Evolutionary conservation across 2,888 invertebrate genomes (phyloP).

Genomic region (Cybosia mesomella): DNA sequence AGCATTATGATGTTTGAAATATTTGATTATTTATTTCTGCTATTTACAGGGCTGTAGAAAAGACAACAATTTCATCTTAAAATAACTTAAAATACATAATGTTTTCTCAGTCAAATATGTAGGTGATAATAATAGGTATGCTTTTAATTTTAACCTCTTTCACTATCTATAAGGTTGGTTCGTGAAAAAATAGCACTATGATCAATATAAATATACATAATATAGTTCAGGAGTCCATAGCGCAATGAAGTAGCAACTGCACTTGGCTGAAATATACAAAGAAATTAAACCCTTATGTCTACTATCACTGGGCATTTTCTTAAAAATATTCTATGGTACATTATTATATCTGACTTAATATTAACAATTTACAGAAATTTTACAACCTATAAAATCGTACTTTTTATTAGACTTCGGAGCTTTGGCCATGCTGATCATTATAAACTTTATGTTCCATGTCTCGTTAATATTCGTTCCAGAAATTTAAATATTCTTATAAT

Average conservation of each 20-base stretch:
- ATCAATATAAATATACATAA: slow-evolving; percentile 66
- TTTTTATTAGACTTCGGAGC: slow-evolving; percentile 78
- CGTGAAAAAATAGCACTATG: slow-evolving; percentile 80
- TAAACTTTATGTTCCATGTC: slow-evolving; percentile 54
- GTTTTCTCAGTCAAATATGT: slow-evolving; percentile 78
- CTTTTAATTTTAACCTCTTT: slow-evolving; percentile 58
- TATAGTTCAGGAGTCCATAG: slow-evolving; percentile 73
- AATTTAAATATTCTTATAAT: slow-evolving; percentile 12
- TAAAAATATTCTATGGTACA: slow-evolving; percentile 66
- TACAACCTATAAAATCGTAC: slow-evolving; percentile 78
- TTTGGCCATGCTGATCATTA: slow-evolving; percentile 80
- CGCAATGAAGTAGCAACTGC: slow-evolving; percentile 69
- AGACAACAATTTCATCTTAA: slow-evolving; percentile 80
- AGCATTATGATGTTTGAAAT: slow-evolving; percentile 66
- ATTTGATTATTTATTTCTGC: slow-evolving; percentile 69
- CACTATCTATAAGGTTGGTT: slow-evolving; percentile 67
- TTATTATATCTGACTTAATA: slow-evolving; percentile 59
- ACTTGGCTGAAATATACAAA: slow-evolving; percentile 55
- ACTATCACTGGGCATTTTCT: slow-evolving; percentile 85
- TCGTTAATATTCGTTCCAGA: slow-evolving; percentile 37
- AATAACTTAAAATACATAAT: slow-evolving; percentile 81
- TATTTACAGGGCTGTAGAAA: slow-evolving; percentile 85
- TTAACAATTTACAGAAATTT: slow-evolving; percentile 71
- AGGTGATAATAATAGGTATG: slow-evolving; percentile 64
- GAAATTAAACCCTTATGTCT: slow-evolving; percentile 78